Conservation (phyloP, 2,888 invertebrate genomes). For the Anaspis maculata region DNA sequence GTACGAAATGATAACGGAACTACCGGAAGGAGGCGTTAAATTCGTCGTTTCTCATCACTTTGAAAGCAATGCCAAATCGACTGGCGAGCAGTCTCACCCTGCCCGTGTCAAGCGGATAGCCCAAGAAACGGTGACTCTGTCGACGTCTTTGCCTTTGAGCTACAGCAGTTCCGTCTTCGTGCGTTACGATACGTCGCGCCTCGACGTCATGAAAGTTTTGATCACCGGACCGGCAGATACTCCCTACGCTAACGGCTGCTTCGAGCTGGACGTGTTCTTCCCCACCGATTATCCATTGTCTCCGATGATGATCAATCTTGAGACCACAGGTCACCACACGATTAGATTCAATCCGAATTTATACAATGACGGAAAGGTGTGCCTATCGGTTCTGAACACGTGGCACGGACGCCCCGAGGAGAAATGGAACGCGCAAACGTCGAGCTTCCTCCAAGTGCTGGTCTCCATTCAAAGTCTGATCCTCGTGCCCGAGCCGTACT, state of each 20-base stretch:
- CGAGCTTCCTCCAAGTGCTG: slow-evolving; percentile 86
- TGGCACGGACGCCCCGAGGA: slow-evolving; percentile 97
- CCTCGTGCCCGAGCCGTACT: slow-evolving; percentile 87
- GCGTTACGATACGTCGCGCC: slow-evolving; percentile 84
- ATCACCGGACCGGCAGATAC: slow-evolving; percentile 90
- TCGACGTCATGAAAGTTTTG: slow-evolving; percentile 93
- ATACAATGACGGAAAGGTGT: slow-evolving; percentile 92
- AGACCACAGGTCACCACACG: slow-evolving; percentile 81
- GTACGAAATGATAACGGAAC: slow-evolving; percentile 84
- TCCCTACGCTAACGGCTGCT: slow-evolving; percentile 87
- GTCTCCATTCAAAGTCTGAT: slow-evolving; percentile 91
- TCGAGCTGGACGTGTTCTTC: slow-evolving; percentile 86
- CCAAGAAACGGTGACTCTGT: slow-evolving; percentile 90
- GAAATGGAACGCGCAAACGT: slow-evolving; percentile 94
- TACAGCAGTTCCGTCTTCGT: slow-evolving; percentile 93
- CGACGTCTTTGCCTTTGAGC: slow-evolving; percentile 84
- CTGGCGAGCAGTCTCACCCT: slow-evolving; percentile 80
- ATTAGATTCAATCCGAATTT: slow-evolving; percentile 90
- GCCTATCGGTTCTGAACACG: slow-evolving; percentile 89
- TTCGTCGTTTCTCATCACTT: slow-evolving; percentile 87
- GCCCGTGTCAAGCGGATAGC: slow-evolving; percentile 84
- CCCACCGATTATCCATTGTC: slow-evolving; percentile 61
- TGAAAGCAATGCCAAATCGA: slow-evolving; percentile 76
- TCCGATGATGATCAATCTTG: slow-evolving; percentile 85
- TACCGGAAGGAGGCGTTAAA: slow-evolving; percentile 60